Percentiles rank a stretch among this genome's conserved stretches.
These are phyloP conservation scores for Thecocarcelia acutangulata DNA, from an alignment of 2,888 invertebrate genomes.

Conservation along the genomic window DNA sequence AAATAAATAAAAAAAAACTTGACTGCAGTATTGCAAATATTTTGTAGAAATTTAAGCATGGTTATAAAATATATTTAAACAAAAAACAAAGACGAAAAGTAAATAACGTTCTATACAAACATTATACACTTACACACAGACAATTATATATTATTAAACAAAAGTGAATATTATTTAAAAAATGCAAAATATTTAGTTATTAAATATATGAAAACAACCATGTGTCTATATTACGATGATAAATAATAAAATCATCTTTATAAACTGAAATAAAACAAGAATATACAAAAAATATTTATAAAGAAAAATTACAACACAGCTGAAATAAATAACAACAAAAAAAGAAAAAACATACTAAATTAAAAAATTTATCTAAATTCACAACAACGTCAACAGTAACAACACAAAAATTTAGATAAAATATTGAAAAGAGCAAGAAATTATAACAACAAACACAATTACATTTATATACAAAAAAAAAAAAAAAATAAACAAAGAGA, in stretches of 20 bases:
- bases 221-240: constrained; percentile 63
- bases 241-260: constrained; percentile 25
- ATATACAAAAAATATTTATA: background rate
- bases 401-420: constrained; percentile 45
- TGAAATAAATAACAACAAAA: constrained; percentile 2
- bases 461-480: constrained; percentile 38
- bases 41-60: constrained; percentile 79
- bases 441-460: constrained; percentile 40
- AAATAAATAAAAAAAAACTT: constrained; percentile 72
- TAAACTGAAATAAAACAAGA: constrained; percentile 20
- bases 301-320: background rate
- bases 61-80: constrained; percentile 71
- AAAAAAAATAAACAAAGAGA: constrained; percentile 23
- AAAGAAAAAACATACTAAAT: constrained; percentile 14
- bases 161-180: constrained; percentile 30
- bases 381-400: constrained; percentile 39
- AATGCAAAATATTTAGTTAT: constrained; percentile 40
- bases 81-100: constrained; percentile 40
- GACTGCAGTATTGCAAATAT: constrained; percentile 80
- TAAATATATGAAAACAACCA: constrained; percentile 42
- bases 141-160: constrained; percentile 59
- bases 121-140: constrained; percentile 62
- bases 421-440: constrained; percentile 17
- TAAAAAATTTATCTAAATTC: constrained; percentile 39
- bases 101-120: constrained; percentile 62